Evolutionary conservation across 1,140 invertebrate species (phyloP).

Genomic region (Phymastichus coffea): DNA sequence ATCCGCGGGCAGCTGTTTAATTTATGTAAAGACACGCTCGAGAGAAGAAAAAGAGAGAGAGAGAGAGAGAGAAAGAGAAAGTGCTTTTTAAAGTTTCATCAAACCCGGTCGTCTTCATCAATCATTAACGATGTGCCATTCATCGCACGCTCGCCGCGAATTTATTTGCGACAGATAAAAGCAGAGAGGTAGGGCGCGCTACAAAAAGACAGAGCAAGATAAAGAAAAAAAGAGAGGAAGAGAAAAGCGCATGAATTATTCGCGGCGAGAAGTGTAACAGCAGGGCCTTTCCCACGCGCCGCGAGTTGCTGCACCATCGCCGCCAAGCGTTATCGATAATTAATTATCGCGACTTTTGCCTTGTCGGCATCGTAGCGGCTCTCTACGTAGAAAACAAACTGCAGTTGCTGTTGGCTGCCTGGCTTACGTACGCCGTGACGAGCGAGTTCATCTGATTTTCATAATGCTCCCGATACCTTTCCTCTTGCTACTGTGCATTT

Average conservation of each 20-base stretch:
- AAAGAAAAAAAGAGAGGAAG: constrained; percentile 18
- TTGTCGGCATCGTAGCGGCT: not conserved
- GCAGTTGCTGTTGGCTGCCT: too few species aligned
- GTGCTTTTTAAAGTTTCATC: constrained; percentile 31
- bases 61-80: too few species aligned
- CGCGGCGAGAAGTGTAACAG: constrained; percentile 33
- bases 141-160: constrained; percentile 28
- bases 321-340: constrained; percentile 40
- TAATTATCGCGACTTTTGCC: constrained; percentile 28
- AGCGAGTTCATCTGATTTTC: too few species aligned
- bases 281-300: constrained; percentile 36
- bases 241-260: constrained; percentile 43
- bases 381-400: too few species aligned
- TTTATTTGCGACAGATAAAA: constrained; percentile 30
- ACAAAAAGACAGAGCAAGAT: constrained; percentile 13
- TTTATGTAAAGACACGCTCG: constrained; percentile 26
- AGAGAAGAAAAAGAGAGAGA: too few species aligned
- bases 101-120: constrained; percentile 27
- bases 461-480: too few species aligned
- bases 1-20: constrained; percentile 25
- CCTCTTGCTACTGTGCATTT: too few species aligned
- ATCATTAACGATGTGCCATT: constrained; percentile 30
- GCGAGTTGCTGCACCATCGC: constrained; percentile 4
- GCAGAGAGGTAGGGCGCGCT: too few species aligned
- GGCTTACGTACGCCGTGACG: too few species aligned